Evolutionary conservation across 1,140 invertebrate genomes (phyloP), one percentile per base, ranked within the genome.

Genomic region (Penaeus japonicus): DNA sequence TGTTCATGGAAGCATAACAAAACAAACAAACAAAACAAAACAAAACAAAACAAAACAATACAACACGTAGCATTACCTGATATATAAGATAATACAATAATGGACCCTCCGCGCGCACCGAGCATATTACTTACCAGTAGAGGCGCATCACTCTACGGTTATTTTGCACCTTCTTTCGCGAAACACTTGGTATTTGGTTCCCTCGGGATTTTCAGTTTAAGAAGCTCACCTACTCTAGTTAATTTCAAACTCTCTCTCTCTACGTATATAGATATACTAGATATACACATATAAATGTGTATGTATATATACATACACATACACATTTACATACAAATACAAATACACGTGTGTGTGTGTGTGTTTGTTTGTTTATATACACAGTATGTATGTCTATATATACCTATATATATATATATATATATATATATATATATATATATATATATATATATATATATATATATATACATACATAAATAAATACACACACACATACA

Each of bases 281-380:
- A 62, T 27, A 62, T 53, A 59, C 59, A 83, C 59, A 47, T 27
- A 65, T 39, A 84, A 30, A 30, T 35, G 35, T 30, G 20, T 39
- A 85, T n/a, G n/a, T 27, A 47, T 55, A 81, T 55, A 81, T 57
- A 81, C 32, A 81, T 65, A 75, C 55, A 75, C 30, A 20, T 65
- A 65, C 30, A 65, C 30, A 65, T 65, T 24, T 7, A 65, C 30
- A 65, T 65, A 65, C 30, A 65, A 24, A 65, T 65, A 65, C 2
- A 65, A 24, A 65, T 65, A 7, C 30, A 65, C 30, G 30, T 65
- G 20, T 65, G 17, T 65, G 17, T 65, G 17, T 65, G 17, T 65
- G 17, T 65, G 17, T 65, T 5, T 65, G 17, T 65, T 5, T 65
- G 17, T 65, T 5, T 65, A 65, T 65, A 65, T 65, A 65, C 30